A percentile compares a stretch with the other conserved stretches of the same genome.
Conservation (phyloP, 2,888 invertebrate species). For the Leucophenga maculata region DNA sequence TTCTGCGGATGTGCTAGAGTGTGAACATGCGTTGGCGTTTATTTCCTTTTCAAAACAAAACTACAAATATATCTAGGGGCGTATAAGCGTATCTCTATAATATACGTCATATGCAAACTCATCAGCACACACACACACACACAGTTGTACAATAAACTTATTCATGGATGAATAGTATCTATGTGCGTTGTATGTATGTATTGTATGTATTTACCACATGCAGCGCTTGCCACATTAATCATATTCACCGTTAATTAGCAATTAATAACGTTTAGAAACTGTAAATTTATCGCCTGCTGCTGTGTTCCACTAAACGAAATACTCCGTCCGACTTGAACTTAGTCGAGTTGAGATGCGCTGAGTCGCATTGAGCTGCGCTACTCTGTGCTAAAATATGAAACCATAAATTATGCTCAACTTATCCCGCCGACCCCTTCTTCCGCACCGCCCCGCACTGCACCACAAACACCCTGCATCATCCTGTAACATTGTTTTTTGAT, state of each 20-base stretch:
- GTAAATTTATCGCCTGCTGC: conserved; percentile 52
- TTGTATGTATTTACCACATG: conserved; percentile 18
- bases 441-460: neutral
- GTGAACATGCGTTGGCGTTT: conserved; percentile 15
- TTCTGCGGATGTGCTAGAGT: conserved; percentile 1
- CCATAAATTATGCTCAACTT: conserved; percentile 46
- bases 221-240: conserved; percentile 50
- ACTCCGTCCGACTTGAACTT: neutral
- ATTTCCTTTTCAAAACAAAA: conserved; percentile 5
- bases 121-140: neutral
- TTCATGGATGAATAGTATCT: conserved; percentile 31
- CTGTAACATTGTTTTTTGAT: neutral
- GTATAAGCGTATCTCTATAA: neutral
- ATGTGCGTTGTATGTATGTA: neutral
- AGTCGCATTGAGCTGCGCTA: neutral
- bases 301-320: neutral
- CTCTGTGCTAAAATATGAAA: conserved; percentile 32
- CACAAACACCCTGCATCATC: neutral
- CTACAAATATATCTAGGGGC: neutral
- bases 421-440: conserved; percentile 14
- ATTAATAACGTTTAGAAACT: conserved; percentile 59
- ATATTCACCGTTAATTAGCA: conserved; percentile 59
- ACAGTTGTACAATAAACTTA: conserved; percentile 7
- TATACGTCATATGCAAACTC: neutral
- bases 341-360: neutral